Conservation (phyloP, 2,888 invertebrate species). For the Reticulitermes lucifugus region DNA sequence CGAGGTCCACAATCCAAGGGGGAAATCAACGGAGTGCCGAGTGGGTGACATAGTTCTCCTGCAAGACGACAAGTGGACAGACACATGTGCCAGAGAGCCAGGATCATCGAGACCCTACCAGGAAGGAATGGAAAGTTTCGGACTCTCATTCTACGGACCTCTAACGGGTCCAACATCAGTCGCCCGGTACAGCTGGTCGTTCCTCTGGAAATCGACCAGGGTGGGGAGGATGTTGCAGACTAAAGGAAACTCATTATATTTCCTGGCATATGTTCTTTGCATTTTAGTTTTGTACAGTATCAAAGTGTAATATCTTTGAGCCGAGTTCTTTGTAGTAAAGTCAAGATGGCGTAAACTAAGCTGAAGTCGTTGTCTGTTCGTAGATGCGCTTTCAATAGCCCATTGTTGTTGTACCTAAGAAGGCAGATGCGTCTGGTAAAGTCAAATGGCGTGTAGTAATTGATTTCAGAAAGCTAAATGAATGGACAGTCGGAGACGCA, state of each 20-base stretch:
- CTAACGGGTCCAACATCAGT: neutral
- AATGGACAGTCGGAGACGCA: too few relatives aligned
- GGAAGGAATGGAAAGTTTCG: neutral
- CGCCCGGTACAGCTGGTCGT: constrained; percentile 9
- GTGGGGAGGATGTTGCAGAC: too few relatives aligned
- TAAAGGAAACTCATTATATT: too few relatives aligned
- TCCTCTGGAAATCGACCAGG: constrained; percentile 8
- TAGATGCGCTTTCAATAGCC: neutral
- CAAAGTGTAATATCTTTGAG: too few relatives aligned
- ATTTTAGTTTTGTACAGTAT: too few relatives aligned
- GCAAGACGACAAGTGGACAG: neutral
- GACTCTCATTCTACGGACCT: neutral
- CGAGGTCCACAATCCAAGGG: too few relatives aligned
- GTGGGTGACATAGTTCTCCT: constrained; percentile 14
- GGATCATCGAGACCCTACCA: neutral
- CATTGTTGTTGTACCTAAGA: neutral
- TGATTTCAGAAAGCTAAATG: neutral
- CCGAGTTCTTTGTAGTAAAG: too few relatives aligned
- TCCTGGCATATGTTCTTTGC: too few relatives aligned
- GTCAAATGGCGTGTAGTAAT: neutral
- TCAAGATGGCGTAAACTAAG: too few relatives aligned
- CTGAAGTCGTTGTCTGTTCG: too few relatives aligned
- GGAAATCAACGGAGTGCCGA: neutral
- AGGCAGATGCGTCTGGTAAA: neutral
- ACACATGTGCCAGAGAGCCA: neutral